These are phyloP conservation scores for Beris chalybata DNA, from an alignment of 2,888 invertebrate genomes.

Conservation along the genomic window DNA sequence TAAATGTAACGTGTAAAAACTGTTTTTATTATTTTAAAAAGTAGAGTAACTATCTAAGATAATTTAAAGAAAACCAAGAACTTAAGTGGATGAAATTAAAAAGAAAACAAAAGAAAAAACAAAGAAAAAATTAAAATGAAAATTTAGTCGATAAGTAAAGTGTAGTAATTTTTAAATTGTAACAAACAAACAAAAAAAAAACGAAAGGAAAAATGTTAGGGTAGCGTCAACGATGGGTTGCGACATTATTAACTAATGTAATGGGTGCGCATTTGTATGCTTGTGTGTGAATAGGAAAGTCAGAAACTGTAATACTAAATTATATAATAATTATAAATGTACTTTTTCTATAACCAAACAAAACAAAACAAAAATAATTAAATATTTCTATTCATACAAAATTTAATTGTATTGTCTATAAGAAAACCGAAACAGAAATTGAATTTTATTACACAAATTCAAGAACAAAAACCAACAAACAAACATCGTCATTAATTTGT, in stretches of 20 bases:
- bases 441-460: not conserved
- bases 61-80: not conserved
- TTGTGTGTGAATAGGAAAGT: not conserved
- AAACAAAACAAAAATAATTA: not conserved
- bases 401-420: not conserved
- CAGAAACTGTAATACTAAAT: not conserved
- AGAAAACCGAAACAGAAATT: not conserved
- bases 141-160: not conserved
- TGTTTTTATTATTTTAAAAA: not conserved
- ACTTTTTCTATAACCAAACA: constrained; percentile 6
- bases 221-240: not conserved
- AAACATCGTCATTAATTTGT: not conserved
- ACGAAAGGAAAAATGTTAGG: not conserved
- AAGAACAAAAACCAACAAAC: not conserved
- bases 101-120: not conserved
- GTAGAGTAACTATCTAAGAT: not conserved
- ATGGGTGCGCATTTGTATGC: not conserved
- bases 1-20: not conserved
- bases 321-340: constrained; percentile 10
- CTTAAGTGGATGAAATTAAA: not conserved
- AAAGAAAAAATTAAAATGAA: constrained; percentile 1
- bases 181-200: not conserved
- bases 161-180: too few relatives aligned
- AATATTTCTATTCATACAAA: not conserved
- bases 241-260: not conserved